These are phyloP conservation scores for Paralichthys olivaceus DNA, from an alignment of 2,113 vertebrate species.

Conservation along the genomic window DNA sequence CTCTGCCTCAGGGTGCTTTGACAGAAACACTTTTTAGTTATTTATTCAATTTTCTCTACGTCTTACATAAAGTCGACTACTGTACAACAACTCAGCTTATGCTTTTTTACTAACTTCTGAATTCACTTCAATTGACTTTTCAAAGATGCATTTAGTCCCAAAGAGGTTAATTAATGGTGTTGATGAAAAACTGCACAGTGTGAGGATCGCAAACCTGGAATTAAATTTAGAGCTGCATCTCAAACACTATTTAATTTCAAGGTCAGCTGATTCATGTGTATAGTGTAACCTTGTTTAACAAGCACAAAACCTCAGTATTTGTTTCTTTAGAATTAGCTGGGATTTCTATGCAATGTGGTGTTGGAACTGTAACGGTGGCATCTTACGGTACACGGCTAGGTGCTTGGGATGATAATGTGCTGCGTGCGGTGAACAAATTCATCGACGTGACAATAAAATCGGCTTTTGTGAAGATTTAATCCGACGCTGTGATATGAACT, in stretches of 20 bases:
- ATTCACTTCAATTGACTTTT: constrained; percentile 2
- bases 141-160: constrained; percentile 9
- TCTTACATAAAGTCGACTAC: constrained; percentile 16
- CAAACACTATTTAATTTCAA: constrained; percentile 2
- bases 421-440: background rate
- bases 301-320: background rate
- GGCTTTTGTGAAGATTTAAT: background rate
- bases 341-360: background rate
- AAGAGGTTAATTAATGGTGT: constrained; percentile 1
- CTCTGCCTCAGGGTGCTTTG: constrained; percentile 40
- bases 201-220: background rate
- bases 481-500: background rate
- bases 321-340: background rate
- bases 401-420: background rate
- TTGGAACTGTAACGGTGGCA: background rate
- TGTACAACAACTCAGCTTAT: background rate
- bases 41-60: constrained; percentile 48
- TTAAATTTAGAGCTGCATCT: background rate
- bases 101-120: constrained; percentile 4
- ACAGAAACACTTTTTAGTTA: constrained; percentile 29
- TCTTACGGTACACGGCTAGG: background rate
- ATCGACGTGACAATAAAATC: background rate
- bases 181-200: background rate
- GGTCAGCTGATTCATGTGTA: background rate
- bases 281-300: constrained; percentile 2